Evolutionary conservation across 2,888 invertebrate genomes (phyloP).

Genomic region (Macrophya annulata): DNA sequence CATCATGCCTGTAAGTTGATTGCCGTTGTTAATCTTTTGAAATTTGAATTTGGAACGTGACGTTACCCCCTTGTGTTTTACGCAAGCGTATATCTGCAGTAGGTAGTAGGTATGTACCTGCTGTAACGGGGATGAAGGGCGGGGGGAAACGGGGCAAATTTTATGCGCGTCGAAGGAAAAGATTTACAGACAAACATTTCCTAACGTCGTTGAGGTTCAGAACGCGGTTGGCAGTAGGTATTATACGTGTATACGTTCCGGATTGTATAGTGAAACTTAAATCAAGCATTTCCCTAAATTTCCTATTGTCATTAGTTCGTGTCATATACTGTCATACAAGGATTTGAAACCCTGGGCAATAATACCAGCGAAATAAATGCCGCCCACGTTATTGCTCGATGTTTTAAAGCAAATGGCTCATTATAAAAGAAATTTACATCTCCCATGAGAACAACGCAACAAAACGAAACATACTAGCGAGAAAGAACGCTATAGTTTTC

Average conservation of each 20-base stretch:
- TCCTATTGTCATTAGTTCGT: conserved; percentile 45
- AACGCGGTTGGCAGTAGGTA: not conserved
- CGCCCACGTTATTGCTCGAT: conserved; percentile 42
- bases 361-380: conserved; percentile 34
- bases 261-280: conserved; percentile 22
- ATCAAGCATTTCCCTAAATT: conserved; percentile 49
- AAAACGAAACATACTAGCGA: conserved; percentile 32
- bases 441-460: conserved; percentile 33
- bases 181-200: conserved; percentile 46
- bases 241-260: conserved; percentile 18
- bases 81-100: not conserved
- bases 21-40: conserved; percentile 41
- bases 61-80: conserved; percentile 5
- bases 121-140: too few species aligned
- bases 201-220: not conserved
- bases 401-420: conserved; percentile 54
- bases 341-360: conserved; percentile 31
- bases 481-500: not conserved
- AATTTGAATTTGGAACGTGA: conserved; percentile 47
- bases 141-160: too few species aligned
- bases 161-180: conserved; percentile 28
- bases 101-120: too few species aligned
- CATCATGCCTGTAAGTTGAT: conserved; percentile 68
- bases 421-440: conserved; percentile 55
- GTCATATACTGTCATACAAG: conserved; percentile 42